Evolutionary conservation across 2,888 invertebrate genomes (phyloP).

Genomic region (Spilarctia lutea): DNA sequence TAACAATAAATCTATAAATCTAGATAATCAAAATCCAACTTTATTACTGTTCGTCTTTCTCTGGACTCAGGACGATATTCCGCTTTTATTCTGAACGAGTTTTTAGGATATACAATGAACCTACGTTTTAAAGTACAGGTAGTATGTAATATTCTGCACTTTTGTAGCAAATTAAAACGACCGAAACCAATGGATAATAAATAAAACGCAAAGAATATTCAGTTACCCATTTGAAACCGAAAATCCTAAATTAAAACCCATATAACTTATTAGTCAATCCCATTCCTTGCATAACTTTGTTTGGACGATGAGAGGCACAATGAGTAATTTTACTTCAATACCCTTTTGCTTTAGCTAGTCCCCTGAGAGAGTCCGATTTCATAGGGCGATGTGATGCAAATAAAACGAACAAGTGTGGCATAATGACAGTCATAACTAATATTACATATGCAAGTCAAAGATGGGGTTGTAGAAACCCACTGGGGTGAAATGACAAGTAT

Average conservation of each 20-base stretch:
- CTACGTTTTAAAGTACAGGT: background rate
- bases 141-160: background rate
- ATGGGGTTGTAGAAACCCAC: background rate
- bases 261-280: conserved; percentile 4
- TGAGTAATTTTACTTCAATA: conserved; percentile 17
- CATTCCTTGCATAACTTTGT: conserved; percentile 1
- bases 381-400: conserved; percentile 23
- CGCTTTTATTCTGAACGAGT: background rate
- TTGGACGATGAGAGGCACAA: background rate
- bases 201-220: no score
- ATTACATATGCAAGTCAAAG: conserved; percentile 3
- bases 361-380: conserved; percentile 28
- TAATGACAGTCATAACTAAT: conserved; percentile 15
- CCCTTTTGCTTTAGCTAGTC: conserved; percentile 14
- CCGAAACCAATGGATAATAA: background rate
- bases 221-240: background rate
- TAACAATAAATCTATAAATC: no score
- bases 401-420: conserved; percentile 18
- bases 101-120: background rate
- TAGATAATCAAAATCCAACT: no score
- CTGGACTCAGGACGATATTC: background rate
- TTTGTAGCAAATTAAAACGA: background rate
- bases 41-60: no score
- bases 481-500: conserved; percentile 2
- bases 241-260: conserved; percentile 4